Evolutionary conservation across 1,140 invertebrate genomes (phyloP), one percentile per base, ranked within the genome.

Genomic region (Drosophila ohnishii): DNA sequence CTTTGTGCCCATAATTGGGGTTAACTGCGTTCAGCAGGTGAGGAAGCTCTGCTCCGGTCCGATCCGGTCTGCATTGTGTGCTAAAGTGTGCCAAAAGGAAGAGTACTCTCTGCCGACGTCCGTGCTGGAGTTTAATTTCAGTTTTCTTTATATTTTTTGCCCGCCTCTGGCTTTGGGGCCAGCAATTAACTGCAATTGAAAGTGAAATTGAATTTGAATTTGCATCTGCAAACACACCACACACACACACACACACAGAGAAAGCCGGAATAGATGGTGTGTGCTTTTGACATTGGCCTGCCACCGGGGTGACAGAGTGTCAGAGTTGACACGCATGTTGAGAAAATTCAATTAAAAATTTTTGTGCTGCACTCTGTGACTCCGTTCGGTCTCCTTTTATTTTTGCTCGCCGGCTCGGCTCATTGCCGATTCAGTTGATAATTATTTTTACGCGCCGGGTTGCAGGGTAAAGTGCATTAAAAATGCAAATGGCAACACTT

Each of bases 401-500:
- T 32, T 28, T 63, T 53, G 72, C 40, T 44, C 58, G 25, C 22
- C 44, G 71, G 19, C 84, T 88, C 44, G 71, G 19, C 84, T 88
- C 84, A 88, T 88, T 77, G 76, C 51, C 80, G 87, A 88, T 88
- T 88, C 84, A 84, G 84, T 84, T 88, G 84, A 88, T 88, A 88
- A 88, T 88, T 88, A 88, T 88, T 88, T 88, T 88, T 88, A 88
- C 84, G 84, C 84, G 65, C 69, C 34, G 74, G 65, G 75, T 55
- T 67, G 77, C 77, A 78, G 84, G 69, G 74, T 60, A 76, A 76
- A 83, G 71, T 88, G 76, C 73, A 88, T 88, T 88, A 88, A 88
- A 88, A 88, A 88, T 88, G 84, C 84, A 88, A 88, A 88, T 88
- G 83, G 83, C 83, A 84, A 88, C 84, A 88, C 84, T 88, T 88